phyloP scores from a whole-genome alignment of 1,140 invertebrate genomes.

The Papilio xuthus region DNA sequence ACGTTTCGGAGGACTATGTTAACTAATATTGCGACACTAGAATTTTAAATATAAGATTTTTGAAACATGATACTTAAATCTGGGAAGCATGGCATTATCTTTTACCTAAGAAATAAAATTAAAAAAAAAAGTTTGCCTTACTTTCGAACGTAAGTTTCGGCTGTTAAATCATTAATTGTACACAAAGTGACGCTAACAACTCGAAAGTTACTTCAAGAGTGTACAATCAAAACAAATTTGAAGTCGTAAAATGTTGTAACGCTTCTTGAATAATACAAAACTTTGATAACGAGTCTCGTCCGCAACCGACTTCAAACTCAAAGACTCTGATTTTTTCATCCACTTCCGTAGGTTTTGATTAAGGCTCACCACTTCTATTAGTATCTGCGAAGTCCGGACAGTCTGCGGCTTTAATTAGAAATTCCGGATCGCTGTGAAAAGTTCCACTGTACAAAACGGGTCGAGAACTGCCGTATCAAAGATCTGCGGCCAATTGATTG shows the following conservation, averaged over 20 bases:
- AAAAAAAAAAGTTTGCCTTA: background rate
- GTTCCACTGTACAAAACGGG: constrained; percentile 14
- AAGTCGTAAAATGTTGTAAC: background rate
- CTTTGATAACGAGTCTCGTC: constrained; percentile 6
- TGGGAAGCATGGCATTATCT: background rate
- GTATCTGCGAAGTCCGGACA: constrained; percentile 33
- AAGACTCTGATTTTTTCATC: background rate
- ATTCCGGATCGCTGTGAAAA: constrained; percentile 45
- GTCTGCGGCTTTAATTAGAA: constrained; percentile 48
- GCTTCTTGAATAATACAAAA: constrained; percentile 1
- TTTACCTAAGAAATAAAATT: too few relatives aligned
- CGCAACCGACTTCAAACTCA: background rate
- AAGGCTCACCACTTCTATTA: constrained; percentile 26
- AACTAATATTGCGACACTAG: too few relatives aligned
- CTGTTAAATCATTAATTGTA: background rate
- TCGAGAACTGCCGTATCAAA: constrained; percentile 4
- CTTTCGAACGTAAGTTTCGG: background rate
- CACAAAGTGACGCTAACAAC: background rate
- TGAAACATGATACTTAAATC: too few relatives aligned
- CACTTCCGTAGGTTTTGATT: constrained; percentile 21
- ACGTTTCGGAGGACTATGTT: too few relatives aligned
- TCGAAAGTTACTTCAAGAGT: background rate
- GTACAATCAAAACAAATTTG: background rate
- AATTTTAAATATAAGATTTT: too few relatives aligned
- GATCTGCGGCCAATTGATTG: constrained; percentile 41